phyloP scores from a whole-genome alignment of 2,888 invertebrate genomes.

The Iphiclides podalirius region DNA sequence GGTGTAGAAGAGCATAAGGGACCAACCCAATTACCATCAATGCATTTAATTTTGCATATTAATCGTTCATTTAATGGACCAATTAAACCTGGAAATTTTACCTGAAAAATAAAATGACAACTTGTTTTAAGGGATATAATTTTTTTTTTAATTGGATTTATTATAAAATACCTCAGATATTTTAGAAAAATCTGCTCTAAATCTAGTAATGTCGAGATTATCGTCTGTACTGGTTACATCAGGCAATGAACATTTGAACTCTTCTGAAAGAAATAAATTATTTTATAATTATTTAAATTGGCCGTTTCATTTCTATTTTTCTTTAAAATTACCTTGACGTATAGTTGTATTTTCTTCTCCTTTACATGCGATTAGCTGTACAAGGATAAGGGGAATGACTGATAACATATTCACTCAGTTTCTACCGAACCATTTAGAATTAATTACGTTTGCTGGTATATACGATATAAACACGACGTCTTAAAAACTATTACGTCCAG shows the following conservation, averaged over 20 bases:
- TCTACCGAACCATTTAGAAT: not conserved
- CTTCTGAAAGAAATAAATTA: constrained; percentile 50
- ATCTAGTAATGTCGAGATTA: constrained; percentile 62
- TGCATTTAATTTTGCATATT: constrained; percentile 91
- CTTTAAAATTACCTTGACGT: constrained; percentile 39
- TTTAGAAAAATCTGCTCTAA: constrained; percentile 69
- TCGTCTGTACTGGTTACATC: constrained; percentile 66
- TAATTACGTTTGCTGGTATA: not conserved
- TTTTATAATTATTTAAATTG: not conserved
- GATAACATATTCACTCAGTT: not conserved
- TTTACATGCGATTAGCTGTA: constrained; percentile 33
- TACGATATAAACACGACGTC: not conserved
- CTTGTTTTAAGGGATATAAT: too few species aligned
- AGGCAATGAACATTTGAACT: constrained; percentile 70
- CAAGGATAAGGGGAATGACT: constrained; percentile 22
- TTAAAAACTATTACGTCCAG: not conserved
- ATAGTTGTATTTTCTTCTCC: constrained; percentile 37
- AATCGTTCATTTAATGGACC: constrained; percentile 86
- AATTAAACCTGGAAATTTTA: constrained; percentile 88
- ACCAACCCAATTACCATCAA: constrained; percentile 92
- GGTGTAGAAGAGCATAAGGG: constrained; percentile 88
- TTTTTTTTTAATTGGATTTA: too few species aligned
- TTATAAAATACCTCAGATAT: constrained; percentile 74
- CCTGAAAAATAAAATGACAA: constrained; percentile 70
- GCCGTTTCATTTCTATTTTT: not conserved